Percentiles rank a stretch among this genome's conserved stretches.
Evolutionary conservation across 2,888 invertebrate genomes (phyloP).

Genomic region (Tubulanus polymorphus): DNA sequence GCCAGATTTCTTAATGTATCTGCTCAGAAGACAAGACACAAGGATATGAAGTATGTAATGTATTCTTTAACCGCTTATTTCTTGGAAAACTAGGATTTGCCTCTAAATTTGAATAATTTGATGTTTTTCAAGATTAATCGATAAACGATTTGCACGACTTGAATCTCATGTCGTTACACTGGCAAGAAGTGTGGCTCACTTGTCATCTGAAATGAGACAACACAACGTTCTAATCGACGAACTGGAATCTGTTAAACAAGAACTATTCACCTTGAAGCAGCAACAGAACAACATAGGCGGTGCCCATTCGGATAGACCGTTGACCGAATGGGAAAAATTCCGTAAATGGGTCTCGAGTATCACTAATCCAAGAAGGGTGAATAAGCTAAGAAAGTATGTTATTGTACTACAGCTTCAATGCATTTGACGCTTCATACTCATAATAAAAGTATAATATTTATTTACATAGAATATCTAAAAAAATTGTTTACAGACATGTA

Average conservation of each 20-base stretch:
- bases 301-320: conserved; percentile 4
- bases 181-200: conserved; percentile 83
- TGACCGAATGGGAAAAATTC: conserved; percentile 43
- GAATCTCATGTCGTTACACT: conserved; percentile 89
- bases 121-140: conserved; percentile 66
- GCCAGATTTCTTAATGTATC: too few species aligned
- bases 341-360: conserved; percentile 57
- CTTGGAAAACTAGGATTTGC: too few species aligned
- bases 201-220: conserved; percentile 86
- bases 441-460: too few species aligned
- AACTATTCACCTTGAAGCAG: conserved; percentile 66
- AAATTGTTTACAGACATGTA: too few species aligned
- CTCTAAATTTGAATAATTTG: too few species aligned
- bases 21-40: too few species aligned
- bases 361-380: conserved; percentile 81
- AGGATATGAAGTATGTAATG: too few species aligned
- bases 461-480: too few species aligned
- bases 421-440: too few species aligned
- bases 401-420: too few species aligned
- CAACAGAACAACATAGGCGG: not conserved
- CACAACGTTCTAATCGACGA: conserved; percentile 84
- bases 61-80: too few species aligned
- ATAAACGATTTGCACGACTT: conserved; percentile 80
- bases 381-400: conserved; percentile 72
- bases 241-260: conserved; percentile 79